Base-by-base conservation (phyloP, 2,113 vertebrate genomes). In the Catharus minimus region DNA sequence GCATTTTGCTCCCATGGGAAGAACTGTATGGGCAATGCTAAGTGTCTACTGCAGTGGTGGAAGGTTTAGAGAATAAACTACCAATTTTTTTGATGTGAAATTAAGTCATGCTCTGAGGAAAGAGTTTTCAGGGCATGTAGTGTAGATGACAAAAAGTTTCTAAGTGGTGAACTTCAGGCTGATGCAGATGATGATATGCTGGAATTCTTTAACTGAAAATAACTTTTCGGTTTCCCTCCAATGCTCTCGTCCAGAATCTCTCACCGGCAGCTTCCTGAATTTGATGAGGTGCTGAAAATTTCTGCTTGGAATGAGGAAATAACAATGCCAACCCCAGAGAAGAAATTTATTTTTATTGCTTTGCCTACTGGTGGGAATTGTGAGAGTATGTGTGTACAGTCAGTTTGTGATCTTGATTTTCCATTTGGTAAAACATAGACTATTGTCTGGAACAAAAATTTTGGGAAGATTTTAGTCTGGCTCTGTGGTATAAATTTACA, bases 331-430 rank as follows among this genome's bases (percentile, higher is more conserved):
- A 76, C 95, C 76, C 82, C 90, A 1, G 97, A 98, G 68, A 98
- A 98, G 93, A 97, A 97, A 50, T 98, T 98, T 81, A 98, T 99
- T 97, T 94, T 97, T 52, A 77, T 98, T 58, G 82, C 95, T 89
- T 97, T 98, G 52, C 97, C 97, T 73, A 47, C 96, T 89, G 92
- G 72, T 0, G 44, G 91, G 44, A 33, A 3, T 43, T 84, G 19
- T 81, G 21, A 39, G 6, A 26, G 97, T 97, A 96, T 2, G 95
- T 95, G 78, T 53, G 28, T 44, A 41, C 39, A 56, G 19, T 58
- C 27, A 15, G 11, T 75, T 71, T 82, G 32, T 80, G 32, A 36
- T 71, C 74, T 69, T 82, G 47, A 44, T n/a, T 82, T 93, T 75
- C 27, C 10, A 9, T 69, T 76, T 79, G 41, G n/a, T 80, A 83